A percentile compares a stretch with the other conserved stretches of the same genome.
Conservation (phyloP, 2,113 vertebrate species). For the Montifringilla adamsi region DNA sequence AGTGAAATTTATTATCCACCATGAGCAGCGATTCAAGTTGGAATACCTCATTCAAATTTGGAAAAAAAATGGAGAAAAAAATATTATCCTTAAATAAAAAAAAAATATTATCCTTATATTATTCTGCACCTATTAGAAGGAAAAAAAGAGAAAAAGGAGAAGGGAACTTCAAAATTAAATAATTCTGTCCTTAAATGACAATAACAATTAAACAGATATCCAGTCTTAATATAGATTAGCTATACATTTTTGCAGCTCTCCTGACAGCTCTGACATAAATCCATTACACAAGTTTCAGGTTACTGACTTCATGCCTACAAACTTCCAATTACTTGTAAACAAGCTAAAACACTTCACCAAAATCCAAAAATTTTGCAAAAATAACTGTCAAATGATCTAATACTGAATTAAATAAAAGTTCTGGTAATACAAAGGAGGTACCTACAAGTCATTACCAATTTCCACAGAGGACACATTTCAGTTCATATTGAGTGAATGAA, state of each 20-base stretch:
- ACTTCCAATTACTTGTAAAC: constrained; percentile 49
- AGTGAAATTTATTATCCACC: not conserved
- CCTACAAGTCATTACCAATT: not conserved
- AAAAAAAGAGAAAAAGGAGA: not conserved
- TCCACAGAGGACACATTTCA: not conserved
- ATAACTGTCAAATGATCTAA: not conserved
- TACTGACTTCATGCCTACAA: constrained; percentile 61
- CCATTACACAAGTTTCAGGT: constrained; percentile 55
- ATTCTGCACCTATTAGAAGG: not conserved
- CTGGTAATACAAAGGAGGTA: not conserved
- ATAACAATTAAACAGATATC: constrained; percentile 47
- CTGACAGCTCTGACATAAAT: constrained; percentile 64
- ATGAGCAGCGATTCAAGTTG: not conserved
- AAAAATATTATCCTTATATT: not conserved
- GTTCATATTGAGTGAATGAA: not conserved
- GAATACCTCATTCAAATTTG: not conserved
- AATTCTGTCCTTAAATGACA: constrained; percentile 60
- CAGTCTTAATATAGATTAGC: constrained; percentile 57
- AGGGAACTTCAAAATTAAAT: constrained; percentile 35
- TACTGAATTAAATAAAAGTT: not conserved
- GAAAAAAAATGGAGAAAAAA: not conserved
- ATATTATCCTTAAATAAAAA: not conserved
- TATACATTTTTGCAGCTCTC: constrained; percentile 54
- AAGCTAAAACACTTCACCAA: constrained; percentile 33
- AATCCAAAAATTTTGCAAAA: not conserved